Conservation (phyloP, 1,140 invertebrate species). For the Drosophila rhopaloa region DNA sequence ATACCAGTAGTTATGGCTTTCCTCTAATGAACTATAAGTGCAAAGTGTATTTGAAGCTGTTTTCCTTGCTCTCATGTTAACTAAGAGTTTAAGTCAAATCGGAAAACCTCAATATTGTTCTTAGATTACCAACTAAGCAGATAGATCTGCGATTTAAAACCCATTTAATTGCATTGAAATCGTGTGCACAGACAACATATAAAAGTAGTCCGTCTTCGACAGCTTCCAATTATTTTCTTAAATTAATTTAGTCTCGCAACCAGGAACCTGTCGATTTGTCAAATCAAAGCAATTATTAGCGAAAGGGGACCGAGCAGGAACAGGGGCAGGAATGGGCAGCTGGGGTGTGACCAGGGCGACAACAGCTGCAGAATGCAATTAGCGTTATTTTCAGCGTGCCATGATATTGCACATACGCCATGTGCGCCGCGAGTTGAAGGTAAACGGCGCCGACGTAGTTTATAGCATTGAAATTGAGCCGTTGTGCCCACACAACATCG, state of each 20-base stretch:
- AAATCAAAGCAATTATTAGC: conserved; percentile 10
- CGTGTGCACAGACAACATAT: neutral
- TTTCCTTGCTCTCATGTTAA: neutral
- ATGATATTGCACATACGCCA: conserved; percentile 72
- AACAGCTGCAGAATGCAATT: conserved; percentile 75
- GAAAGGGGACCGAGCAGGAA: conserved; percentile 1
- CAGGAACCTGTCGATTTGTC: conserved; percentile 52
- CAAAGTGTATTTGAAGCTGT: too few relatives aligned
- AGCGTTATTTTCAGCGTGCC: conserved; percentile 73
- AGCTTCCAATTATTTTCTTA: conserved; percentile 22
- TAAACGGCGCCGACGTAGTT: conserved; percentile 73
- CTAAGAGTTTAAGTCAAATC: too few relatives aligned
- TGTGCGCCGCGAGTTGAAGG: conserved; percentile 67
- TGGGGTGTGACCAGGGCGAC: conserved; percentile 37
- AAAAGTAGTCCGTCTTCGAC: neutral
- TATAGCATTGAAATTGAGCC: conserved; percentile 76
- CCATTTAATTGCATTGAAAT: conserved; percentile 1
- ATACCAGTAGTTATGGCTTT: neutral
- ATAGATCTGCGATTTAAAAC: neutral
- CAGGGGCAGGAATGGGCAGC: conserved; percentile 13
- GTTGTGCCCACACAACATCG: conserved; percentile 46
- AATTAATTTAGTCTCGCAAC: conserved; percentile 30
- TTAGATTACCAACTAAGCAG: too few relatives aligned
- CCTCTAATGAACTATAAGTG: too few relatives aligned
- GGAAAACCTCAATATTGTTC: too few relatives aligned